A percentile compares a stretch with the other conserved stretches of the same genome.
phyloP scores from a whole-genome alignment of 2,888 invertebrate genomes.

The Alentia gelatinosa region DNA sequence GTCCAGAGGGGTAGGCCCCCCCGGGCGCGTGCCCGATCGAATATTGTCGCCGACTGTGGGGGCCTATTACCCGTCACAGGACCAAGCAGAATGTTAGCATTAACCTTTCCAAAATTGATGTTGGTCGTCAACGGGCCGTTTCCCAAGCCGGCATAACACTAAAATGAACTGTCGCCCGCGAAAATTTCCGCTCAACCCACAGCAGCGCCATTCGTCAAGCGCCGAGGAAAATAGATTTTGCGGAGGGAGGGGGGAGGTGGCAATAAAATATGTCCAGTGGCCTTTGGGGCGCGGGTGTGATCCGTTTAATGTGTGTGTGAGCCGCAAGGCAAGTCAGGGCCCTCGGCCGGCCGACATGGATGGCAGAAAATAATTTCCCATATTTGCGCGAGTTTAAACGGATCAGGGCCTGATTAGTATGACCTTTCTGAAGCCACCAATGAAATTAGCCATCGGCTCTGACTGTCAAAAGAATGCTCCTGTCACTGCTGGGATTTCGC shows the following conservation, averaged over 20 bases:
- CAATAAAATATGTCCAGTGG: conserved; percentile 44
- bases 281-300: not conserved
- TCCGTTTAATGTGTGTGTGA: conserved; percentile 39
- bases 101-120: conserved; percentile 48
- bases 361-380: conserved; percentile 50
- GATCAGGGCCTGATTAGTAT: conserved; percentile 50
- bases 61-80: not conserved
- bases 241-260: not conserved
- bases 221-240: not conserved
- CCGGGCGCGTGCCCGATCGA: conserved; percentile 7
- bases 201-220: not conserved
- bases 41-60: conserved; percentile 1
- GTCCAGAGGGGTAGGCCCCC: not conserved
- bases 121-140: not conserved
- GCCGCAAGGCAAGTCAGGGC: not conserved
- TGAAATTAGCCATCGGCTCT: conserved; percentile 20
- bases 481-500: not conserved
- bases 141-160: not conserved
- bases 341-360: not conserved
- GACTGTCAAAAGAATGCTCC: conserved; percentile 48
- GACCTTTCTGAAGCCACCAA: conserved; percentile 22
- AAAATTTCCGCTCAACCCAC: not conserved
- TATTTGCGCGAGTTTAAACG: conserved; percentile 33
- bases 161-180: not conserved
- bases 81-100: not conserved